Percentiles rank a stretch among this genome's conserved stretches.
These are phyloP conservation scores for Ispidina lecontei DNA, from an alignment of 2,797 vertebrate genomes.

Conservation along the genomic window DNA sequence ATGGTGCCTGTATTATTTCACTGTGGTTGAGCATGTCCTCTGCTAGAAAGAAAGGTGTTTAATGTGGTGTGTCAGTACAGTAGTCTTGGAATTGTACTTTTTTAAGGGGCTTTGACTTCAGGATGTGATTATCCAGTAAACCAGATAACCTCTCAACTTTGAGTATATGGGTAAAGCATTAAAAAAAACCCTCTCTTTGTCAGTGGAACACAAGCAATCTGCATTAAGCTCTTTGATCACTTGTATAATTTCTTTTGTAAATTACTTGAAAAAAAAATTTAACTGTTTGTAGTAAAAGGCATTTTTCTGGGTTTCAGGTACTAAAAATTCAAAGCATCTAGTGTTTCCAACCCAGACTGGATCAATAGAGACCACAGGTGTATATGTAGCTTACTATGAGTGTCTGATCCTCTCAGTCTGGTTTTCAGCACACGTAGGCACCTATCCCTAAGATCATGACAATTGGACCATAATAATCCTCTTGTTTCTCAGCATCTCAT, in stretches of 20 bases:
- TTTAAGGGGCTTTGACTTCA: not conserved
- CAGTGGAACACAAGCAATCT: not conserved
- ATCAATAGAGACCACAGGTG: not conserved
- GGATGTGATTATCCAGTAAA: not conserved
- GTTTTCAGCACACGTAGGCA: not conserved
- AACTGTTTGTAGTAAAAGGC: not conserved
- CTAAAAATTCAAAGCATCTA: not conserved
- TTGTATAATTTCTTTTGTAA: not conserved
- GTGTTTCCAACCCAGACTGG: constrained; percentile 9
- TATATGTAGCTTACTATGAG: not conserved
- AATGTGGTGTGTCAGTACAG: not conserved
- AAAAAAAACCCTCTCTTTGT: not conserved
- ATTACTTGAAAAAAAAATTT: not conserved
- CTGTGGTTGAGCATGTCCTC: not conserved
- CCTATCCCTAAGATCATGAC: not conserved
- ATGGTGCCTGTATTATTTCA: not conserved
- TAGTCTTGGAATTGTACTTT: not conserved
- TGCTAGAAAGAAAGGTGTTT: not conserved
- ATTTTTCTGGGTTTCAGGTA: not conserved
- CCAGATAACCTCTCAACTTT: not conserved
- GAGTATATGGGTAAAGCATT: not conserved
- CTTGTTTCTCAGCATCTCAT: not conserved
- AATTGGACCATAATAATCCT: not conserved
- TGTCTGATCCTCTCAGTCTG: not conserved
- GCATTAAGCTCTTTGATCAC: not conserved